Percentiles rank a stretch among this genome's conserved stretches.
Evolutionary conservation across 2,113 vertebrate species (phyloP).

Genomic region (Hippocampus comes): DNA sequence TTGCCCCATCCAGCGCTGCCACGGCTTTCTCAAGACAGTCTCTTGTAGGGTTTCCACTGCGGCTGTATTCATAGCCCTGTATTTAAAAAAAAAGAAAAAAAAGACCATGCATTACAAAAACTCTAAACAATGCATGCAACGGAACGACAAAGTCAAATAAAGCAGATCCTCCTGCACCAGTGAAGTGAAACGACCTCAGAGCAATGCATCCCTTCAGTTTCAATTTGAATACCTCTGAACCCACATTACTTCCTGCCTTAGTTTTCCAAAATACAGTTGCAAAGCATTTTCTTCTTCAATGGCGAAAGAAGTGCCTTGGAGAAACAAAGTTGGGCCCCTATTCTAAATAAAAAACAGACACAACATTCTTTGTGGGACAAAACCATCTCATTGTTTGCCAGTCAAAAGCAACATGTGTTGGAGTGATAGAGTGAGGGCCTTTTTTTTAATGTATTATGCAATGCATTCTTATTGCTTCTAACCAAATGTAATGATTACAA

Average conservation of each 20-base stretch:
- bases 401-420: neutral
- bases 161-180: neutral
- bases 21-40: conserved; percentile 85
- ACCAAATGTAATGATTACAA: neutral
- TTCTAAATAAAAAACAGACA: neutral
- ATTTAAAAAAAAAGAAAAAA: neutral
- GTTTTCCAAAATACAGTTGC: neutral
- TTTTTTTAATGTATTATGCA: neutral
- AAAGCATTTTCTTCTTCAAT: neutral
- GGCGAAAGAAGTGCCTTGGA: neutral
- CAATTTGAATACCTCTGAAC: neutral
- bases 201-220: neutral
- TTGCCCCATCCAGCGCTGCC: conserved; percentile 85
- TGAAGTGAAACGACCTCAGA: neutral
- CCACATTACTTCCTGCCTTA: neutral
- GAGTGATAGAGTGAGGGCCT: neutral
- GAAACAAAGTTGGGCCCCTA: neutral
- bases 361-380: neutral
- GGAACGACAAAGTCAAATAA: neutral
- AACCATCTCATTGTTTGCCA: neutral
- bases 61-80: conserved; percentile 87
- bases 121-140: neutral
- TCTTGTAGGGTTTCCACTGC: conserved; percentile 90
- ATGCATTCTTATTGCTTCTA: neutral
- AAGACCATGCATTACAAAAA: neutral